phyloP scores from a whole-genome alignment of 2,113 vertebrate species.

The Pterocles burchelli region DNA sequence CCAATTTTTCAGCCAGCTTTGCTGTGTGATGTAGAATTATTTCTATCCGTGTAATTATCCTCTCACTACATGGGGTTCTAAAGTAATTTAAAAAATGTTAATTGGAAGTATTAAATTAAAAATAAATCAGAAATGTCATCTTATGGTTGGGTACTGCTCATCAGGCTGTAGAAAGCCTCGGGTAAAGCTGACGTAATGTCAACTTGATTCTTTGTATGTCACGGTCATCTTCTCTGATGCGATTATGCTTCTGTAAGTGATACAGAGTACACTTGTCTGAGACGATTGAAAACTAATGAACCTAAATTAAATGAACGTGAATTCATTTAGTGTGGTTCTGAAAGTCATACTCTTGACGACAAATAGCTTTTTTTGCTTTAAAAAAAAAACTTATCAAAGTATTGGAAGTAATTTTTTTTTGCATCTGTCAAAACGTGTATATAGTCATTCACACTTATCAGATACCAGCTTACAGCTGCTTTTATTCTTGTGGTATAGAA shows the following conservation, averaged over 20 bases:
- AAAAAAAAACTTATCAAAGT: too few species aligned
- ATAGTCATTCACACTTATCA: neutral
- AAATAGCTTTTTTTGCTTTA: neutral
- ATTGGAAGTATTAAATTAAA: neutral
- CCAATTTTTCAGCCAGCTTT: neutral
- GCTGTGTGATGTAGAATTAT: neutral
- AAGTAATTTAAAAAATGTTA: neutral
- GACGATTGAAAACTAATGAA: neutral
- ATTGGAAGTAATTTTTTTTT: neutral
- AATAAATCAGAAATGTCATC: neutral
- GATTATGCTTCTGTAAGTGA: neutral
- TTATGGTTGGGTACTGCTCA: neutral
- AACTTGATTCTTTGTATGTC: neutral
- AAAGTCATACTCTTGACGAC: neutral
- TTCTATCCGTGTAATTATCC: neutral
- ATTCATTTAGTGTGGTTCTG: neutral
- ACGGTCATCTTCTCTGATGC: neutral
- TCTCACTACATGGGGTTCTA: neutral
- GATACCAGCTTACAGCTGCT: neutral
- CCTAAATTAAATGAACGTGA: neutral
- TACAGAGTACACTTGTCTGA: neutral
- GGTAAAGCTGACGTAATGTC: neutral
- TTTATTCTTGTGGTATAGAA: neutral
- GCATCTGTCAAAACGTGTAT: rapidly evolving
- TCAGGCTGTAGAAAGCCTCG: neutral